A percentile compares a stretch with the other conserved stretches of the same genome.
Conservation (phyloP, 64 coral and sea anemone species). For the Montipora capricornis region DNA sequence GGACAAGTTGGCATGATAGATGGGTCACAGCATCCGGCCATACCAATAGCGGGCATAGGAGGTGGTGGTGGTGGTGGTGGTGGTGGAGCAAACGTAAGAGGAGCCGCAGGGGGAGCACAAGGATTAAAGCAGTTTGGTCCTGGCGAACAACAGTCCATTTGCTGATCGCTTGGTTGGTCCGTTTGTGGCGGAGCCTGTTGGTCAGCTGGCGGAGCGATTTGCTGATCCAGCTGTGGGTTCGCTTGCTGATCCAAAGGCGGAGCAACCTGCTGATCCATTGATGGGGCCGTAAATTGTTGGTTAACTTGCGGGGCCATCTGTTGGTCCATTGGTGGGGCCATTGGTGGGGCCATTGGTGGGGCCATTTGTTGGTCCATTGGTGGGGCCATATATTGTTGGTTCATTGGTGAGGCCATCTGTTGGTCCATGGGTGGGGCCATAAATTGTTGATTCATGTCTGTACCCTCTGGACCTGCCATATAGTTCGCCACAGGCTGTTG, state of each 20-base stretch:
- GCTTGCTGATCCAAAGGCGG: not conserved
- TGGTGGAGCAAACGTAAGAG: constrained; percentile 7
- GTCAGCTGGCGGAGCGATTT: not conserved
- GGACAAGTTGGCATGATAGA: constrained; percentile 62
- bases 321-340: constrained; percentile 8
- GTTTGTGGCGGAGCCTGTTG: constrained; percentile 11
- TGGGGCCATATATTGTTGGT: constrained; percentile 19
- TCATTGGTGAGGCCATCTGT: not conserved
- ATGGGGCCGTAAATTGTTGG: constrained; percentile 16
- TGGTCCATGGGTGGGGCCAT: not conserved
- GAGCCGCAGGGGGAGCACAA: constrained; percentile 48
- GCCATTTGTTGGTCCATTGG: constrained; percentile 24
- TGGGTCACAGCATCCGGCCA: constrained; percentile 80
- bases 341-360: not conserved
- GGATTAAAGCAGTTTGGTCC: constrained; percentile 69
- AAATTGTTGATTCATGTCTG: not conserved
- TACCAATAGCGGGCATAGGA: constrained; percentile 65
- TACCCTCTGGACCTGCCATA: not conserved
- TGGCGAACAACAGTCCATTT: constrained; percentile 65
- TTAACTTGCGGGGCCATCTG: not conserved
- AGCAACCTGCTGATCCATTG: not conserved
- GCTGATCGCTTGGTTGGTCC: not conserved
- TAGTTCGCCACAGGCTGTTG: constrained; percentile 17
- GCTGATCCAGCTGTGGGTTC: not conserved
- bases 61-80: constrained; percentile 35